These are phyloP conservation scores for Parelbella ahira DNA, from an alignment of 2,888 invertebrate species.

Conservation along the genomic window DNA sequence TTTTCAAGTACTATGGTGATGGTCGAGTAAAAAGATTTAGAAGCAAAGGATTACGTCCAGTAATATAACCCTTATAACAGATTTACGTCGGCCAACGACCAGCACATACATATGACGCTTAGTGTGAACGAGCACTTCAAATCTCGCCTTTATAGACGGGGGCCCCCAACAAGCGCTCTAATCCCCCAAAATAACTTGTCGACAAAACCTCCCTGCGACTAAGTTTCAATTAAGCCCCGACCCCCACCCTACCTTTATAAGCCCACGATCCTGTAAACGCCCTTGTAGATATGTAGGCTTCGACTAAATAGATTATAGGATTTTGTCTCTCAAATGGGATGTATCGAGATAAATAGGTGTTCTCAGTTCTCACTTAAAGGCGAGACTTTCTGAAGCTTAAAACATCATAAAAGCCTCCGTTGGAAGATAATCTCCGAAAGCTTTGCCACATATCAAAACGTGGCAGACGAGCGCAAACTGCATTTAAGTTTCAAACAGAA, in stretches of 20 bases:
- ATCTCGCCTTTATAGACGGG: slow-evolving; percentile 16
- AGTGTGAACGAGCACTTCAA: slow-evolving; percentile 6
- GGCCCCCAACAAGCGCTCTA: slow-evolving; percentile 40
- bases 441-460: no score
- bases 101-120: neutral
- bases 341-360: slow-evolving; percentile 19
- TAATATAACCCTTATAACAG: no score
- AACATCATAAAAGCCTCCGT: no score
- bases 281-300: slow-evolving; percentile 42
- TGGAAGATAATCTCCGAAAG: no score
- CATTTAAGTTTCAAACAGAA: no score
- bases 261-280: slow-evolving; percentile 40
- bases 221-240: slow-evolving; percentile 72
- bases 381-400: no score
- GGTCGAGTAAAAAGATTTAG: no score
- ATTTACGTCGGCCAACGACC: no score
- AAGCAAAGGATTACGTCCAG: no score
- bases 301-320: slow-evolving; percentile 45
- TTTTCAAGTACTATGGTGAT: no score
- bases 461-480: no score
- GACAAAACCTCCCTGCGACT: slow-evolving; percentile 63
- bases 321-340: slow-evolving; percentile 22
- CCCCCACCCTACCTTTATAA: slow-evolving; percentile 47
- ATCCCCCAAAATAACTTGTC: slow-evolving; percentile 53
- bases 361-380: no score